phyloP scores from a whole-genome alignment of 2,888 invertebrate genomes.

The Pammene fasciana region DNA sequence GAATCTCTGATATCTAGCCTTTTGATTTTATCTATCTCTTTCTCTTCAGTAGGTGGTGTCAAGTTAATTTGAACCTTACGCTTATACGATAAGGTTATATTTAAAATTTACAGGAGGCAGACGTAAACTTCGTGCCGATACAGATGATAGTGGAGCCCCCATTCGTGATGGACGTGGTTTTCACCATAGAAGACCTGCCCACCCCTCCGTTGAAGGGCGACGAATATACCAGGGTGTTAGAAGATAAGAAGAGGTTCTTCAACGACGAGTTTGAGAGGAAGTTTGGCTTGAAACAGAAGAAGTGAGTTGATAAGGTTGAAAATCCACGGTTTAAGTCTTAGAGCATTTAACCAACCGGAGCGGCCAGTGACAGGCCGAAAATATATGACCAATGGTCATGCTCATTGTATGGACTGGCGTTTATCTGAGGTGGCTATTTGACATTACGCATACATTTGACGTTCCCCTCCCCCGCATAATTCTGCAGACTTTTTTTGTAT shows the following conservation, averaged over 20 bases:
- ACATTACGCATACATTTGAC: no score
- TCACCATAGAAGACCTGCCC: conserved; percentile 88
- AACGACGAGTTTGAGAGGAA: conserved; percentile 90
- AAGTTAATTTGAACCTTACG: background rate
- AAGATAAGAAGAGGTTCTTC: conserved; percentile 85
- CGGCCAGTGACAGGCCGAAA: no score
- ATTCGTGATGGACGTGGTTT: conserved; percentile 92
- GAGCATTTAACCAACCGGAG: no score
- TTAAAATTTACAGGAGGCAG: conserved; percentile 57
- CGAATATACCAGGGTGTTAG: conserved; percentile 86
- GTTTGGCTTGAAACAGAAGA: conserved; percentile 89
- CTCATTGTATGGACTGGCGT: no score
- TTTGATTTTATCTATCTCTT: no score
- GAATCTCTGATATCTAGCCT: background rate
- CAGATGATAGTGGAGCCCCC: conserved; percentile 90
- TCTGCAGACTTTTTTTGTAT: no score
- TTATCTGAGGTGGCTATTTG: no score
- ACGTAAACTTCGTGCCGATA: conserved; percentile 90
- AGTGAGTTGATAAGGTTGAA: conserved; percentile 67
- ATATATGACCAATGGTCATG: no score
- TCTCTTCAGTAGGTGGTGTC: background rate
- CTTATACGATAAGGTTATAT: background rate
- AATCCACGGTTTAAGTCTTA: no score
- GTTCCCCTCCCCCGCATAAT: no score
- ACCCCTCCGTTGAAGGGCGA: conserved; percentile 82